Percentiles rank a stretch among this genome's conserved stretches.
These are phyloP conservation scores for Deilephila elpenor DNA, from an alignment of 2,888 invertebrate species.

Conservation along the genomic window DNA sequence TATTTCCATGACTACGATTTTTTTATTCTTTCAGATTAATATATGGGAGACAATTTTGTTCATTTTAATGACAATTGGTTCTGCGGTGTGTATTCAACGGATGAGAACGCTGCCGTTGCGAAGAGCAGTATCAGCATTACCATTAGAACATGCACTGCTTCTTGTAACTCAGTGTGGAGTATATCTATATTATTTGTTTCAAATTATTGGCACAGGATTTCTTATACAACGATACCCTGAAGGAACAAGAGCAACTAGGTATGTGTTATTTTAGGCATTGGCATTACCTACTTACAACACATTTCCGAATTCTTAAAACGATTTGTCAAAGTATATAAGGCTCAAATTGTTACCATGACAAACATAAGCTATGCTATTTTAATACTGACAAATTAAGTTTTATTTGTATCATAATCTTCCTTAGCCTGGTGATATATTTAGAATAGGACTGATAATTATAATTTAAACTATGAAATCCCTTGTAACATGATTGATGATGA, in stretches of 20 bases:
- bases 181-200: constrained; percentile 90
- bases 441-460: background rate
- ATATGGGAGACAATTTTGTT: constrained; percentile 81
- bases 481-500: no score
- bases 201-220: constrained; percentile 90
- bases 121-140: constrained; percentile 64
- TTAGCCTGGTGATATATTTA: no score
- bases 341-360: no score
- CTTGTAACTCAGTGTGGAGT: constrained; percentile 92
- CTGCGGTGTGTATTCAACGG: constrained; percentile 72
- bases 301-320: background rate
- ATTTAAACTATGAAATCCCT: background rate
- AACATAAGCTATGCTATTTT: no score
- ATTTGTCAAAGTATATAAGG: background rate
- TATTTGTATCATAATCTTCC: no score
- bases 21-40: constrained; percentile 78
- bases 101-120: constrained; percentile 72
- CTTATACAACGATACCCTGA: constrained; percentile 70
- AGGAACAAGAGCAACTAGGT: constrained; percentile 73
- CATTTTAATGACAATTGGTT: constrained; percentile 72
- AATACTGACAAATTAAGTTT: no score
- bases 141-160: constrained; percentile 89
- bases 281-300: background rate
- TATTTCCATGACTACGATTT: background rate
- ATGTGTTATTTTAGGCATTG: constrained; percentile 26